Evolutionary conservation across 1,140 invertebrate species (phyloP).

Genomic region (Drosophila arizonae): DNA sequence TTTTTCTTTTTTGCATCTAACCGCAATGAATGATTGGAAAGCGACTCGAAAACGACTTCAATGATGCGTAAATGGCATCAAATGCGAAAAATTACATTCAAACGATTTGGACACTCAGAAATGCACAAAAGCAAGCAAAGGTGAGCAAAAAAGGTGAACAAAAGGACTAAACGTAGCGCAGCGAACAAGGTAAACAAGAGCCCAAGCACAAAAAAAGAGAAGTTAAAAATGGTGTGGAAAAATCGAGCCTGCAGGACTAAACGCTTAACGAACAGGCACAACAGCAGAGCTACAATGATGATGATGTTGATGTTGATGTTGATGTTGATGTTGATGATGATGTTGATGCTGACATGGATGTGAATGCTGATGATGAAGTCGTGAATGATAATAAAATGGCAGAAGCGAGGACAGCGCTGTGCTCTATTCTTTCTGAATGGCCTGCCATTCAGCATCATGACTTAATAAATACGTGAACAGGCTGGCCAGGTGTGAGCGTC

Average conservation of each 20-base stretch:
- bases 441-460: constrained; percentile 57
- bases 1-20: constrained; percentile 2
- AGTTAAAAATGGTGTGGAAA: constrained; percentile 8
- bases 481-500: constrained; percentile 30
- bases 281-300: constrained; percentile 6
- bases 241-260: background rate
- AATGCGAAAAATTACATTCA: constrained; percentile 58
- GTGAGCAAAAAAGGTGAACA: constrained; percentile 6
- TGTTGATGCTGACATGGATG: background rate
- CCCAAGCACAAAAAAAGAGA: background rate
- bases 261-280: background rate
- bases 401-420: constrained; percentile 14
- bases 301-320: background rate
- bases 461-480: constrained; percentile 68
- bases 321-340: background rate
- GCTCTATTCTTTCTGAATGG: constrained; percentile 36
- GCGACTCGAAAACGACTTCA: constrained; percentile 18
- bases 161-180: background rate
- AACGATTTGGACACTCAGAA: constrained; percentile 48
- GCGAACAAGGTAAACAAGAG: constrained; percentile 26
- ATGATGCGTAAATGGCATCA: constrained; percentile 61
- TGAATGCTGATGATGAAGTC: background rate
- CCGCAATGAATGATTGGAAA: constrained; percentile 41
- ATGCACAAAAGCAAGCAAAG: constrained; percentile 62
- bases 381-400: constrained; percentile 20